Conservation (phyloP, 2,113 vertebrate species). For the Chloroceryle aenea region DNA sequence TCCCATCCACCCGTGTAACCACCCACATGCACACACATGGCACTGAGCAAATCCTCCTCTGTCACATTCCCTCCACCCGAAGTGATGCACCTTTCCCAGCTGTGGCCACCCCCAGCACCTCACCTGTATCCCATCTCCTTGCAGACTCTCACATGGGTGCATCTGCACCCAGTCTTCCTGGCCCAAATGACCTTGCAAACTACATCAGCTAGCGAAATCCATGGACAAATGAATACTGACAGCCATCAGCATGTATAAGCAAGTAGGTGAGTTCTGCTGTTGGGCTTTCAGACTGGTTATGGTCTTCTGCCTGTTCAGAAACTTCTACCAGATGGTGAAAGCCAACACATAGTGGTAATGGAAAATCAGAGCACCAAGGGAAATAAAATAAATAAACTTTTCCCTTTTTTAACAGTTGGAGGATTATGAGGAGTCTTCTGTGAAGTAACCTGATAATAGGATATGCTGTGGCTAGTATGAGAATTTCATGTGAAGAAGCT, state of each 20-base stretch:
- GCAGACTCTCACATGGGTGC: background rate
- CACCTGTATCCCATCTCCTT: background rate
- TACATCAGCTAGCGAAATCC: background rate
- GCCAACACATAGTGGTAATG: background rate
- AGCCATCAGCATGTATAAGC: background rate
- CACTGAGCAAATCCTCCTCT: background rate
- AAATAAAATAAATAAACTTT: background rate
- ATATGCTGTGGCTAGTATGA: background rate
- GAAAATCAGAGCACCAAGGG: background rate
- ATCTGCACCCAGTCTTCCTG: background rate
- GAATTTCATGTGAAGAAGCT: background rate
- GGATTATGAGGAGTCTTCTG: background rate
- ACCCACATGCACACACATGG: background rate
- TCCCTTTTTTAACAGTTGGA: background rate
- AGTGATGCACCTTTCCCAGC: background rate
- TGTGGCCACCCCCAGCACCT: background rate
- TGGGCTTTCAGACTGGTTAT: background rate
- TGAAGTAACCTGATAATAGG: background rate
- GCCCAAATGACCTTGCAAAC: background rate
- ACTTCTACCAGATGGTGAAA: background rate
- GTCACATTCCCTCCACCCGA: background rate
- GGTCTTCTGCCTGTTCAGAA: background rate
- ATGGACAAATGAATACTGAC: background rate
- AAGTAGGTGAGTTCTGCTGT: background rate
- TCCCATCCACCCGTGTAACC: background rate